Evolutionary conservation across 1,140 invertebrate species (phyloP).

Genomic region (Drosophila teissieri): DNA sequence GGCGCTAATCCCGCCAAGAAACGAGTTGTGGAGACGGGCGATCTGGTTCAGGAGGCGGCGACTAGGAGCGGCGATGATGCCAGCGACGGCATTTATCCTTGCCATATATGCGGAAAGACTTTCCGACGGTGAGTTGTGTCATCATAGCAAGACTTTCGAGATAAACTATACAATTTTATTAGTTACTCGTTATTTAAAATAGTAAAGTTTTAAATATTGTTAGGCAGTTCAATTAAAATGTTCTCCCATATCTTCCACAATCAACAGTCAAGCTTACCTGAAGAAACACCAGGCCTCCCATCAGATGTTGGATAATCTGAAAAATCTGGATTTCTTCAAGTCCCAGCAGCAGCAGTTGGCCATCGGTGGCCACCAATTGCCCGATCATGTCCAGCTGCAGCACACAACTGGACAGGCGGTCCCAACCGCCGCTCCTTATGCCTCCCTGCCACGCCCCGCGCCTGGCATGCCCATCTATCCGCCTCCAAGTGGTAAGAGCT

Average conservation of each 20-base stretch:
- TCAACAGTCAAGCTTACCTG: conserved; percentile 89
- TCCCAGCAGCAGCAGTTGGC: conserved; percentile 47
- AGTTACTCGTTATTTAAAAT: too few relatives aligned
- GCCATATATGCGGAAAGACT: conserved; percentile 91
- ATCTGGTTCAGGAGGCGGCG: conserved; percentile 44
- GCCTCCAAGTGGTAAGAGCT: conserved; percentile 38
- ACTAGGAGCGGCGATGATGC: conserved; percentile 45
- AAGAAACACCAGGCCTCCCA: conserved; percentile 88
- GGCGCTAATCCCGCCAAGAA: conserved; percentile 53
- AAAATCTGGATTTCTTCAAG: conserved; percentile 73
- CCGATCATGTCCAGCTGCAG: conserved; percentile 30
- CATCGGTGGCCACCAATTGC: conserved; percentile 14
- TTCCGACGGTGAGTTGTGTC: conserved; percentile 86
- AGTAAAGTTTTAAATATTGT: too few relatives aligned
- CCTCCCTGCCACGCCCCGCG: conserved; percentile 53
- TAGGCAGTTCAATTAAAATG: too few relatives aligned
- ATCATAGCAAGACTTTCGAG: too few relatives aligned
- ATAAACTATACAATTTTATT: too few relatives aligned
- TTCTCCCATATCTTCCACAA: background rate
- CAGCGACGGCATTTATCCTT: conserved; percentile 87
- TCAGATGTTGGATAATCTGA: conserved; percentile 78
- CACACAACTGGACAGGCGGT: conserved; percentile 11
- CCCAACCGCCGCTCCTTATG: conserved; percentile 19
- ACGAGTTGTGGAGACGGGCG: conserved; percentile 55
- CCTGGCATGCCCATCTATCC: conserved; percentile 54